A percentile compares a stretch with the other conserved stretches of the same genome.
These are phyloP conservation scores for Dendrophyllia cribrosa DNA, from an alignment of 64 coral and sea anemone genomes.

Conservation along the genomic window DNA sequence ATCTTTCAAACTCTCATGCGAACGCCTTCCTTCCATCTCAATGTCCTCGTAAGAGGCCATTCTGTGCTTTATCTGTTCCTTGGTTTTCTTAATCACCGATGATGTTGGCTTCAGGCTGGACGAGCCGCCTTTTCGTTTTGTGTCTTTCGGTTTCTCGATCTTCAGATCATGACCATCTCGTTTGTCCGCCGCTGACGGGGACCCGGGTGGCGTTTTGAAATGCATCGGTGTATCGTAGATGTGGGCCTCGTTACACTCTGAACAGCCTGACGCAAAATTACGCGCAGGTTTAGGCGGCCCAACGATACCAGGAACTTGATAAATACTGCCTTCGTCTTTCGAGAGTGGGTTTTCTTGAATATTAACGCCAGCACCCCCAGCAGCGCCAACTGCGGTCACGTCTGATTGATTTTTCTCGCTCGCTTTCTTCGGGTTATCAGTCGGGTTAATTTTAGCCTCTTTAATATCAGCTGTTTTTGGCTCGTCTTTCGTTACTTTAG, in stretches of 20 bases:
- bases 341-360: slow-evolving; percentile 90
- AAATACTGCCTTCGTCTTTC: slow-evolving; percentile 59
- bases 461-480: slow-evolving; percentile 9
- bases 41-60: slow-evolving; percentile 95
- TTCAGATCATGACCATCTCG: slow-evolving; percentile 49
- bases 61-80: slow-evolving; percentile 38
- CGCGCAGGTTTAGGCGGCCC: slow-evolving; percentile 61
- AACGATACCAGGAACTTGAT: slow-evolving; percentile 49
- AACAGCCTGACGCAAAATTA: slow-evolving; percentile 54
- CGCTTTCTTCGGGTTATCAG: slow-evolving; percentile 29
- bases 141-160: slow-evolving; percentile 62
- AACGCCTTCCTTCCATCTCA: slow-evolving; percentile 56
- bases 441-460: slow-evolving; percentile 28
- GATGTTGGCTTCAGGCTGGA: slow-evolving; percentile 57
- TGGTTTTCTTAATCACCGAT: slow-evolving; percentile 41
- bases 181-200: slow-evolving; percentile 52
- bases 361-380: slow-evolving; percentile 65
- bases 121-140: slow-evolving; percentile 53
- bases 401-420: slow-evolving; percentile 71
- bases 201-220: slow-evolving; percentile 56
- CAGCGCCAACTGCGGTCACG: slow-evolving; percentile 14
- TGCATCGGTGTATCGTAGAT: slow-evolving; percentile 80
- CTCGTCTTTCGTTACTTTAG: slow-evolving; percentile 2
- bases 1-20: slow-evolving; percentile 80
- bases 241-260: slow-evolving; percentile 90